Conservation (phyloP, 2,888 invertebrate genomes). For the Aproaerema taeniolella region DNA sequence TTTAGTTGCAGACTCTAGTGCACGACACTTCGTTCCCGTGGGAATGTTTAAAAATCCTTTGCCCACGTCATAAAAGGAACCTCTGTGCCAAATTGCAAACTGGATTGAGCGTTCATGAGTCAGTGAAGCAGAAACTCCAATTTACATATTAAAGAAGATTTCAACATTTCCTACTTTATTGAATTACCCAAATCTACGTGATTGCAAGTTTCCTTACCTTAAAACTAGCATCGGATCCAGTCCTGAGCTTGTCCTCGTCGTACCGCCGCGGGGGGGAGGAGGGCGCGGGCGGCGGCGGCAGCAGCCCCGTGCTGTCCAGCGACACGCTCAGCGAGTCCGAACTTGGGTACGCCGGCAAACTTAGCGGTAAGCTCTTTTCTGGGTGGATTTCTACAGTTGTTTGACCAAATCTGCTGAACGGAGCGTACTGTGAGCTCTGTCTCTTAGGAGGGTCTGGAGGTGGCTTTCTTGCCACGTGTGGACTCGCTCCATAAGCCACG, state of each 20-base stretch:
- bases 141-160: too few relatives aligned
- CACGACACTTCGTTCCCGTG: too few relatives aligned
- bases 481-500: conserved; percentile 81
- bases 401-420: conserved; percentile 72
- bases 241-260: conserved; percentile 73
- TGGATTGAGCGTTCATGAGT: too few relatives aligned
- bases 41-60: too few relatives aligned
- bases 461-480: conserved; percentile 85
- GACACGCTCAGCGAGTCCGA: conserved; percentile 81
- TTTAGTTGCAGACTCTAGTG: too few relatives aligned
- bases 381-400: conserved; percentile 79
- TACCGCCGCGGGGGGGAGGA: conserved; percentile 78
- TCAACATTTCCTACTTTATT: too few relatives aligned
- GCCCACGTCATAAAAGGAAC: too few relatives aligned
- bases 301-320: conserved; percentile 79
- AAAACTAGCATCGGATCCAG: conserved; percentile 90
- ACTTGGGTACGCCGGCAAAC: conserved; percentile 80
- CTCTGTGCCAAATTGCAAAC: too few relatives aligned
- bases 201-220: conserved; percentile 78
- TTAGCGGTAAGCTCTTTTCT: conserved; percentile 77
- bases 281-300: conserved; percentile 81
- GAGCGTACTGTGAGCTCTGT: conserved; percentile 77
- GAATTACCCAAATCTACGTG: too few relatives aligned
- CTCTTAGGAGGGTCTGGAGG: conserved; percentile 90
- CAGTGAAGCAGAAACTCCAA: too few relatives aligned